Percentiles rank a stretch among this genome's conserved stretches.
phyloP scores from a whole-genome alignment of 1,140 invertebrate species.

The Hirudo medicinalis region DNA sequence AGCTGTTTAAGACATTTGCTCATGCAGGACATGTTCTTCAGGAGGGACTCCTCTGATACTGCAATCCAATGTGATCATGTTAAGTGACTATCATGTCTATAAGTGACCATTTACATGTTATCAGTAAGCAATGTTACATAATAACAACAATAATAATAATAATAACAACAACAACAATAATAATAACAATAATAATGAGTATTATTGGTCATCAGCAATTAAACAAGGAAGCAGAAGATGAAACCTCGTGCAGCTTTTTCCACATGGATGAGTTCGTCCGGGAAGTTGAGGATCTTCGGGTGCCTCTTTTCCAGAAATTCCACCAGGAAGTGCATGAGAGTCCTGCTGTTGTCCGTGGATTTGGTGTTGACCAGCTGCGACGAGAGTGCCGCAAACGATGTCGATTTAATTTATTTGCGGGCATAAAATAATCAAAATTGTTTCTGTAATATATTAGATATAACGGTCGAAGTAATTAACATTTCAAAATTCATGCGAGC shows the following conservation, averaged over 20 bases:
- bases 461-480: too few relatives aligned
- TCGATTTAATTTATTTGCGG: too few relatives aligned
- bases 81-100: background rate
- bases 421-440: too few relatives aligned
- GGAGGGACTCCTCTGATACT: conserved; percentile 71
- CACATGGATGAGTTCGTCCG: conserved; percentile 72
- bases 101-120: too few relatives aligned
- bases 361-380: conserved; percentile 78
- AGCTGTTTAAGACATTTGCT: conserved; percentile 68
- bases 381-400: background rate
- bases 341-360: conserved; percentile 79
- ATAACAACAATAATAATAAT: too few relatives aligned
- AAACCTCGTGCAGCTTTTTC: conserved; percentile 43
- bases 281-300: conserved; percentile 66
- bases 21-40: conserved; percentile 72
- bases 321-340: conserved; percentile 79
- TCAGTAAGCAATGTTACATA: too few relatives aligned
- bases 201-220: too few relatives aligned
- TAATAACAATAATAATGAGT: too few relatives aligned
- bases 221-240: too few relatives aligned
- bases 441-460: too few relatives aligned
- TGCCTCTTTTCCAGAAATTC: conserved; percentile 75
- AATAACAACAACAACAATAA: too few relatives aligned
- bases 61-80: conserved; percentile 30
- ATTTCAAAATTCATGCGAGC: too few relatives aligned